A percentile compares a stretch with the other conserved stretches of the same genome.
Evolutionary conservation across 92 coral and sea anemone genomes (phyloP).

Genomic region (Desmophyllum pertusum): DNA sequence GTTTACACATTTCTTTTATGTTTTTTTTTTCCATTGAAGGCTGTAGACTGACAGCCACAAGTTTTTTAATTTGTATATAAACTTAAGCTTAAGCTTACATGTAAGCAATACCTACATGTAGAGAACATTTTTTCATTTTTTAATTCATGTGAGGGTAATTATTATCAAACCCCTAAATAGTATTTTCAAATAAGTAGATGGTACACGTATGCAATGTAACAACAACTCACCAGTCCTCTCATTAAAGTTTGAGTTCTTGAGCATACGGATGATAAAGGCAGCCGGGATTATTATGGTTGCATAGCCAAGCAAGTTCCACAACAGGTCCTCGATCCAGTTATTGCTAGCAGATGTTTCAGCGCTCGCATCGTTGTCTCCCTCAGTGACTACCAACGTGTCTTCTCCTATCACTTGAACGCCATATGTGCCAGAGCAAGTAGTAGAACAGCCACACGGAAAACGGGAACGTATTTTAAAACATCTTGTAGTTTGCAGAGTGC

Average conservation of each 20-base stretch:
- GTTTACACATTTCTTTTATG: too few relatives aligned
- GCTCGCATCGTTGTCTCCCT: background rate
- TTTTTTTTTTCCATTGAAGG: too few relatives aligned
- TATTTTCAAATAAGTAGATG: background rate
- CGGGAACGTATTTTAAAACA: background rate
- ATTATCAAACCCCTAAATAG: too few relatives aligned
- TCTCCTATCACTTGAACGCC: slow-evolving; percentile 19
- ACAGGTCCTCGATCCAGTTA: slow-evolving; percentile 73
- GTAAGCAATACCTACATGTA: too few relatives aligned
- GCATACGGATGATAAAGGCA: slow-evolving; percentile 78
- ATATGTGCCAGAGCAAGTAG: slow-evolving; percentile 10
- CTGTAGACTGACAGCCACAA: too few relatives aligned
- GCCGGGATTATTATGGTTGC: slow-evolving; percentile 89
- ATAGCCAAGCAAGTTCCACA: slow-evolving; percentile 93
- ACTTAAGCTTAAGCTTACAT: too few relatives aligned
- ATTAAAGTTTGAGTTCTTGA: slow-evolving; percentile 90
- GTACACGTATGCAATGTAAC: background rate
- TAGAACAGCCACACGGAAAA: background rate
- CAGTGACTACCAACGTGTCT: slow-evolving; percentile 2
- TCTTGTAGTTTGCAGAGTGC: background rate
- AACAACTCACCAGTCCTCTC: slow-evolving; percentile 72
- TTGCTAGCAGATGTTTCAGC: slow-evolving; percentile 7
- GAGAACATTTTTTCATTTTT: too few relatives aligned
- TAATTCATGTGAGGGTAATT: too few relatives aligned
- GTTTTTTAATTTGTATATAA: too few relatives aligned